Conservation (phyloP, 2,113 vertebrate species). For the Machaerirhynchus nigripectus region DNA sequence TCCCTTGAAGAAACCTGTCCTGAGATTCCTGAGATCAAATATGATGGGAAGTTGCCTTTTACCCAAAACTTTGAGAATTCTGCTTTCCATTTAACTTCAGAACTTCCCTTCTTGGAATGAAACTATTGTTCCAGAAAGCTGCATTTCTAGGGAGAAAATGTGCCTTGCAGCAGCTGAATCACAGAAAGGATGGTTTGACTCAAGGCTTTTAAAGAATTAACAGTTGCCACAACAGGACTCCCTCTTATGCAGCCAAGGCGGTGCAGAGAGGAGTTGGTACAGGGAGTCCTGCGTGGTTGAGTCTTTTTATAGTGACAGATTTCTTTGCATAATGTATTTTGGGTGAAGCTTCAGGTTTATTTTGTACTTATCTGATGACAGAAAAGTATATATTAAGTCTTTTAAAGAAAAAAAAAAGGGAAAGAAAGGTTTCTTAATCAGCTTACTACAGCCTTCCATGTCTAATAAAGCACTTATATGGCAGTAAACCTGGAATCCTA, state of each 20-base stretch:
- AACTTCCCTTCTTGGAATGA: background rate
- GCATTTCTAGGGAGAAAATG: background rate
- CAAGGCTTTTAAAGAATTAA: slow-evolving; percentile 10
- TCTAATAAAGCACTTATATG: slow-evolving; percentile 51
- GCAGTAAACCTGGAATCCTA: slow-evolving; percentile 51
- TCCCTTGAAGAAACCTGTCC: background rate
- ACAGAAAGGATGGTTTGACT: background rate
- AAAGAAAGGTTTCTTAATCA: slow-evolving; percentile 39
- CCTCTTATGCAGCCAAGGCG: background rate
- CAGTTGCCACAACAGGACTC: background rate
- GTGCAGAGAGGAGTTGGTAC: background rate
- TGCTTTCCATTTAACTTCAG: background rate
- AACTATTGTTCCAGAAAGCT: background rate
- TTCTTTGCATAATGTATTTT: slow-evolving; percentile 21
- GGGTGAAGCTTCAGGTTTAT: slow-evolving; percentile 13
- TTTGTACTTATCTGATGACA: slow-evolving; percentile 57
- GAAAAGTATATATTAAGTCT: slow-evolving; percentile 37
- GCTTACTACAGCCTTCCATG: slow-evolving; percentile 57
- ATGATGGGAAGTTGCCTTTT: background rate
- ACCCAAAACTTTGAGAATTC: background rate
- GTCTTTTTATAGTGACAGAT: slow-evolving; percentile 10
- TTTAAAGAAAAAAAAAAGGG: background rate
- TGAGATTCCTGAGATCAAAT: background rate
- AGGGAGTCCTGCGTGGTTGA: background rate
- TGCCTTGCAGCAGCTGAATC: background rate